Conservation (phyloP, 35 echinoderm and acorn worm species). For the Amphiura filiformis region DNA sequence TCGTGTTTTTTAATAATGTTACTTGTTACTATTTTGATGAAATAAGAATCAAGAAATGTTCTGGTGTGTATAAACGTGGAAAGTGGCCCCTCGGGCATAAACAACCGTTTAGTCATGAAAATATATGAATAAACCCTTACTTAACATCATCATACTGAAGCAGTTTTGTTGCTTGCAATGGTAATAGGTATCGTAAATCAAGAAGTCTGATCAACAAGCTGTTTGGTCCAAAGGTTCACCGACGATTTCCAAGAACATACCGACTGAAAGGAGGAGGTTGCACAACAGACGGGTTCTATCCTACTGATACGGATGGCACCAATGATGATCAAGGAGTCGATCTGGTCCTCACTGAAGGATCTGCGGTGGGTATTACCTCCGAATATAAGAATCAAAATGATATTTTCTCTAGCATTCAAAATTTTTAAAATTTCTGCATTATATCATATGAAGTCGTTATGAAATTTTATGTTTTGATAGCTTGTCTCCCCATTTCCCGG, state of each 20-base stretch:
- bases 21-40: too few species aligned
- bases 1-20: too few species aligned
- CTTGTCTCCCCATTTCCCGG: too few species aligned
- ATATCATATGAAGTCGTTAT: background rate
- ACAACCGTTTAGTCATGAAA: too few species aligned
- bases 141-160: too few species aligned
- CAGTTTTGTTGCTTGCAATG: too few species aligned
- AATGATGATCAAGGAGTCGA: background rate
- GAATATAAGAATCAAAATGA: background rate
- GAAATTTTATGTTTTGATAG: background rate
- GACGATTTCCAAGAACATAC: background rate
- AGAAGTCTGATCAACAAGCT: background rate
- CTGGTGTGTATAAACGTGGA: background rate
- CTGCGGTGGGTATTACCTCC: background rate
- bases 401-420: background rate
- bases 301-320: background rate
- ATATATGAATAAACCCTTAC: too few species aligned
- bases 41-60: too few species aligned
- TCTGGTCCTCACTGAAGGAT: background rate
- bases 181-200: background rate
- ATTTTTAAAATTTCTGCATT: background rate
- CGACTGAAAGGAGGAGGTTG: background rate
- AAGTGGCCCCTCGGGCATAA: too few species aligned
- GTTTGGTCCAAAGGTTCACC: conserved; percentile 1
- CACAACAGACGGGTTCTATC: background rate